These are phyloP conservation scores for Phalacrocorax carbo DNA, from an alignment of 2,113 vertebrate species.

Conservation along the genomic window DNA sequence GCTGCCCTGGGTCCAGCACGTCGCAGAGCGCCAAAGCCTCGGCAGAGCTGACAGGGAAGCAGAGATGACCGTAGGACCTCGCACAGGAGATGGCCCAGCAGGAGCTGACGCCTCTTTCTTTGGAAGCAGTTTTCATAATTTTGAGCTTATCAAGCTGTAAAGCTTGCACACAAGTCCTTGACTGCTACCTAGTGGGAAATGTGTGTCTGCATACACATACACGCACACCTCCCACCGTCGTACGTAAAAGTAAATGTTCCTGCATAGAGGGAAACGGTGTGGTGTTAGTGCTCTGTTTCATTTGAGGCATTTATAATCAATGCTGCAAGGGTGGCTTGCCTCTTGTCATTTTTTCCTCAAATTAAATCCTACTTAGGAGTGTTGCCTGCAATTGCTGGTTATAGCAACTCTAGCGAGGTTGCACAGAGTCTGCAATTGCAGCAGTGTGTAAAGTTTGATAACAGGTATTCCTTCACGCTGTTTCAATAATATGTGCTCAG, in stretches of 20 bases:
- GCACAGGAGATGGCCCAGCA: rapidly evolving
- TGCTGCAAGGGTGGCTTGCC: background rate
- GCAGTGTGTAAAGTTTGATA: background rate
- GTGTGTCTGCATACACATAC: background rate
- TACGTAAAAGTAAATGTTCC: background rate
- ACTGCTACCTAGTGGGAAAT: constrained; percentile 57
- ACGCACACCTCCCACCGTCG: rapidly evolving
- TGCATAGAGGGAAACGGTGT: background rate
- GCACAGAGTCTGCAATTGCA: background rate
- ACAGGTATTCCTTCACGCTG: background rate
- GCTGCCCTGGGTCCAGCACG: rapidly evolving
- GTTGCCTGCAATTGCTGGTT: background rate
- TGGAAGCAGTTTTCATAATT: background rate
- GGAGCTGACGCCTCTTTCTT: background rate
- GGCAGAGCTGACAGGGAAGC: background rate
- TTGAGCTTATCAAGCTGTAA: background rate
- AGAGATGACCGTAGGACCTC: rapidly evolving
- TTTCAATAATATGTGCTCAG: background rate
- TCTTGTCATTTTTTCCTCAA: background rate
- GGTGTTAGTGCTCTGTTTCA: background rate
- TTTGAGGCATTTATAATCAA: background rate
- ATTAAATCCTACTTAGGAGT: background rate
- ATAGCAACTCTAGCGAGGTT: background rate
- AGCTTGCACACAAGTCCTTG: background rate
- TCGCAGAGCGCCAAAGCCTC: rapidly evolving